Percentiles rank a stretch among this genome's conserved stretches.
Evolutionary conservation across 2,888 invertebrate species (phyloP).

Genomic region (Camponotus fellah): DNA sequence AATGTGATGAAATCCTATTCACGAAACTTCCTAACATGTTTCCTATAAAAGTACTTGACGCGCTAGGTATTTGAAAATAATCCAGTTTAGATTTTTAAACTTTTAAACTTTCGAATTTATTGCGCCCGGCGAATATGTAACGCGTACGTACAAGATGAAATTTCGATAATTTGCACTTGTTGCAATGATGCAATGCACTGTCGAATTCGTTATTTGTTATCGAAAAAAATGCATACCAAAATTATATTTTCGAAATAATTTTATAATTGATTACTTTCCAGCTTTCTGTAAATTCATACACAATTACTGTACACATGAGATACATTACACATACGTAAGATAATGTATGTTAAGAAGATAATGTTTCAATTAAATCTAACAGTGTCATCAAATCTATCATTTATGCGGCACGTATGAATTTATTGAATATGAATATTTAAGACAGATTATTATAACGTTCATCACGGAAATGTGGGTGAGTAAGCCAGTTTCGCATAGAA

Average conservation of each 20-base stretch:
- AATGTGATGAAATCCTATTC: not conserved
- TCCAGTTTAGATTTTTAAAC: not conserved
- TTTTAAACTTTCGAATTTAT: not conserved
- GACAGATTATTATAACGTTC: not conserved
- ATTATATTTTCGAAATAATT: not conserved
- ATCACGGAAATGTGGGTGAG: not conserved
- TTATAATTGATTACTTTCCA: not conserved
- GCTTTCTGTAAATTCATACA: not conserved
- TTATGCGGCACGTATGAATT: not conserved
- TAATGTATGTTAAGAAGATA: not conserved
- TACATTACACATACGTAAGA: not conserved
- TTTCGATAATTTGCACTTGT: not conserved
- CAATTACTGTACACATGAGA: not conserved
- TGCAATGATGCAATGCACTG: not conserved
- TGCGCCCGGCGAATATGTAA: not conserved
- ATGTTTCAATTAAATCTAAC: not conserved
- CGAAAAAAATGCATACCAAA: too few relatives aligned
- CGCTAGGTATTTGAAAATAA: conserved; percentile 4
- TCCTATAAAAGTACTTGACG: not conserved
- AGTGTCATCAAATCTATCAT: not conserved
- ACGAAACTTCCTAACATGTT: not conserved
- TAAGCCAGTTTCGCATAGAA: not conserved
- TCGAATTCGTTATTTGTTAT: not conserved
- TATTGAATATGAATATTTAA: conserved; percentile 14
- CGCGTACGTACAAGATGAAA: not conserved